These are phyloP conservation scores for Polymixis flavicincta DNA, from an alignment of 2,888 invertebrate species.

Conservation along the genomic window DNA sequence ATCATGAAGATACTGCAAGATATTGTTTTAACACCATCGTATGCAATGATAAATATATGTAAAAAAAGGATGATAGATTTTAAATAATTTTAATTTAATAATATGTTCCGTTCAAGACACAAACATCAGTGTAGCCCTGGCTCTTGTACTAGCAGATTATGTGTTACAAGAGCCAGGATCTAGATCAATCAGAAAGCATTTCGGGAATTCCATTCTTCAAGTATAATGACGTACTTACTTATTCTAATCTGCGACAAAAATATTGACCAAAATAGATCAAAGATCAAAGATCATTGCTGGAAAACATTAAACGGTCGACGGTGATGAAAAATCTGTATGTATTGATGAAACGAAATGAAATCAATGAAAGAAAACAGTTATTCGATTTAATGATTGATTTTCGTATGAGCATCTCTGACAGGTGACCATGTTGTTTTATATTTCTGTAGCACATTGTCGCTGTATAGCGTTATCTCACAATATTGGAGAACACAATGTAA, in stretches of 20 bases:
- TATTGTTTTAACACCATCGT: background rate
- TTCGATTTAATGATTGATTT: conserved; percentile 2
- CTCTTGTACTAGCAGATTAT: background rate
- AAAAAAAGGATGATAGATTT: too few relatives aligned
- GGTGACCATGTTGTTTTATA: background rate
- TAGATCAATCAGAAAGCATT: background rate
- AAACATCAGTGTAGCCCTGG: background rate
- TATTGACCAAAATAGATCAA: conserved; percentile 10
- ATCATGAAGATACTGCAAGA: background rate
- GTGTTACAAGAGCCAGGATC: background rate
- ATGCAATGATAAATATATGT: too few relatives aligned
- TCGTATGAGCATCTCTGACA: conserved; percentile 5
- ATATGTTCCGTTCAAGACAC: background rate
- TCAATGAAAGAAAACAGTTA: background rate
- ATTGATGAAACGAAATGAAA: background rate
- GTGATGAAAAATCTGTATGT: background rate
- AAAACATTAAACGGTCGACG: background rate
- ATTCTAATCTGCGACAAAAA: background rate
- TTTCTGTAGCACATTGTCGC: background rate
- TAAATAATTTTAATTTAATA: too few relatives aligned
- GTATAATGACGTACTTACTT: background rate
- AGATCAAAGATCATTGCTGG: conserved; percentile 15
- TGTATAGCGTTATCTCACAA: background rate
- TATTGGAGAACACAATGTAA: background rate
- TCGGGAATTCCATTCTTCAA: background rate